phyloP scores from a whole-genome alignment of 1,140 invertebrate species.

The Dendrolimus punctatus region DNA sequence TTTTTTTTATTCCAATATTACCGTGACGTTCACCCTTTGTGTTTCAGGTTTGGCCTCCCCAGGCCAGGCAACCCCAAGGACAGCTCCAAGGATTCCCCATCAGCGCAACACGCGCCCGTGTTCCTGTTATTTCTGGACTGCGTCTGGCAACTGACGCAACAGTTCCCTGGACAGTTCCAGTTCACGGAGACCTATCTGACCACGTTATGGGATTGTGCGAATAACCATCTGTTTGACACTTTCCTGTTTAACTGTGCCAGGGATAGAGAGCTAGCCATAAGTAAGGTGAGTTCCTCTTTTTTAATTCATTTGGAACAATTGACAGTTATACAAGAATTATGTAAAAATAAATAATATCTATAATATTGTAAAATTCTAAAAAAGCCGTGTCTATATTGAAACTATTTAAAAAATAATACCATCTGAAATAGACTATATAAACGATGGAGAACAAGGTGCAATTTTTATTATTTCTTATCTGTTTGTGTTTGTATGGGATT shows the following conservation, averaged over 20 bases:
- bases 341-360: too few species aligned
- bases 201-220: conserved; percentile 90
- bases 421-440: too few species aligned
- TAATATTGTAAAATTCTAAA: too few species aligned
- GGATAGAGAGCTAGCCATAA: conserved; percentile 75
- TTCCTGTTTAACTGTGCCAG: conserved; percentile 92
- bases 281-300: conserved; percentile 35
- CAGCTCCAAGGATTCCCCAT: conserved; percentile 15
- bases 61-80: conserved; percentile 35
- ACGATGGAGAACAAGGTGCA: too few species aligned
- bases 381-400: too few species aligned
- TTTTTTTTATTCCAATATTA: too few species aligned
- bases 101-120: conserved; percentile 79
- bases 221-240: conserved; percentile 91
- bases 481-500: too few species aligned
- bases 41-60: conserved; percentile 42
- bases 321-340: background rate
- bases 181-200: conserved; percentile 95
- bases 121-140: conserved; percentile 95
- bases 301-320: background rate
- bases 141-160: conserved; percentile 91
- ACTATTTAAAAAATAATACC: too few species aligned
- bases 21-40: background rate
- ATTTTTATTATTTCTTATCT: too few species aligned
- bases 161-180: conserved; percentile 91